Conservation (phyloP, 2,797 vertebrate species). For the Podarcis lilfordi region DNA sequence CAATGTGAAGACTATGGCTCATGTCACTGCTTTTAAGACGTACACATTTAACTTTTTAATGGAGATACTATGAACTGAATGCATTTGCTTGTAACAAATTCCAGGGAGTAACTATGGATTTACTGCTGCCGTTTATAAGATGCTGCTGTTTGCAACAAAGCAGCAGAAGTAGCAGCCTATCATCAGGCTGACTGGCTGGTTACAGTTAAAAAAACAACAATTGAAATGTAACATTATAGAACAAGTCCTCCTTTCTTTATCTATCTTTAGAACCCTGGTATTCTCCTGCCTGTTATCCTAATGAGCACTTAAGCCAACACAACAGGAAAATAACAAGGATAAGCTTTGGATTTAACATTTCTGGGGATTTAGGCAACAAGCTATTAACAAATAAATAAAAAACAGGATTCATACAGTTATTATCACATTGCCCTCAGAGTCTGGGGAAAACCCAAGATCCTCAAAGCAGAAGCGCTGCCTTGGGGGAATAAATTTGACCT, state of each 20-base stretch:
- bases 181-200: neutral
- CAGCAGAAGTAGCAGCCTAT: neutral
- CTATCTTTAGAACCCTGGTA: neutral
- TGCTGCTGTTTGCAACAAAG: neutral
- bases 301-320: neutral
- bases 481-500: neutral
- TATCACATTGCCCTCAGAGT: neutral
- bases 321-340: neutral
- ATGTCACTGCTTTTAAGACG: too few species aligned
- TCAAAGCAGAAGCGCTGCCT: neutral
- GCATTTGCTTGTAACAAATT: too few species aligned
- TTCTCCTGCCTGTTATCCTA: neutral
- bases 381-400: too few species aligned
- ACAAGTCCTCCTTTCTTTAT: too few species aligned
- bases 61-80: too few species aligned
- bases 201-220: too few species aligned
- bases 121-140: neutral
- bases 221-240: too few species aligned
- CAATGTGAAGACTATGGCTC: too few species aligned
- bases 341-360: too few species aligned
- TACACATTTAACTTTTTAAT: too few species aligned
- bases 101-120: too few species aligned
- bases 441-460: neutral
- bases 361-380: neutral
- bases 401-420: too few species aligned